Conservation (phyloP, 1,140 invertebrate genomes). For the Hycleus cichorii region DNA sequence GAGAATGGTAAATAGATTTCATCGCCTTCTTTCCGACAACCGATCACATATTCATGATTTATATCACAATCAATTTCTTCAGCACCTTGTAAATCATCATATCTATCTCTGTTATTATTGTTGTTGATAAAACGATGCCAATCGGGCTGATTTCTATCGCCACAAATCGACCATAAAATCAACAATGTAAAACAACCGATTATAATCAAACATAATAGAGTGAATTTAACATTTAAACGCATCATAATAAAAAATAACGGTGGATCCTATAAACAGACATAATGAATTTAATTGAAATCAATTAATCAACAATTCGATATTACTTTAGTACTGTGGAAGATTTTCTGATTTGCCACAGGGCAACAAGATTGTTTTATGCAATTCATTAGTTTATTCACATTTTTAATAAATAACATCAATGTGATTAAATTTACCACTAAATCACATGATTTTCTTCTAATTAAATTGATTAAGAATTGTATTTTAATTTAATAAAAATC, state of each 20-base stretch:
- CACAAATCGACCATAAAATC: constrained; percentile 50
- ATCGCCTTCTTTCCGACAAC: constrained; percentile 74
- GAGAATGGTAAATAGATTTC: constrained; percentile 90
- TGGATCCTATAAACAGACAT: constrained; percentile 31
- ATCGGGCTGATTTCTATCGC: constrained; percentile 33
- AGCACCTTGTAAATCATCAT: constrained; percentile 41
- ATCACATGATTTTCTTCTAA: too few species aligned
- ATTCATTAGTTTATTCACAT: constrained; percentile 29
- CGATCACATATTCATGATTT: constrained; percentile 79
- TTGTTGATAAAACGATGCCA: too few species aligned
- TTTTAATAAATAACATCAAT: constrained; percentile 3
- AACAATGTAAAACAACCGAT: constrained; percentile 45
- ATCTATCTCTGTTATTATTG: not conserved
- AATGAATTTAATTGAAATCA: not conserved
- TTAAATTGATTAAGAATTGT: too few species aligned
- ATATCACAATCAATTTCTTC: constrained; percentile 85
- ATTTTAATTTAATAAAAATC: too few species aligned
- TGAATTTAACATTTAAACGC: constrained; percentile 50
- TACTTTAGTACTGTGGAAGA: constrained; percentile 27
- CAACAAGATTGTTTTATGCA: constrained; percentile 15
- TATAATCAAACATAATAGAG: constrained; percentile 43
- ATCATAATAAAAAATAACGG: constrained; percentile 47
- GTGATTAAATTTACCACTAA: too few species aligned
- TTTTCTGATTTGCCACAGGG: constrained; percentile 24
- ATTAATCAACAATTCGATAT: not conserved